Evolutionary conservation across 2,797 vertebrate genomes (phyloP).

Genomic region (Eulemur coronatus): DNA sequence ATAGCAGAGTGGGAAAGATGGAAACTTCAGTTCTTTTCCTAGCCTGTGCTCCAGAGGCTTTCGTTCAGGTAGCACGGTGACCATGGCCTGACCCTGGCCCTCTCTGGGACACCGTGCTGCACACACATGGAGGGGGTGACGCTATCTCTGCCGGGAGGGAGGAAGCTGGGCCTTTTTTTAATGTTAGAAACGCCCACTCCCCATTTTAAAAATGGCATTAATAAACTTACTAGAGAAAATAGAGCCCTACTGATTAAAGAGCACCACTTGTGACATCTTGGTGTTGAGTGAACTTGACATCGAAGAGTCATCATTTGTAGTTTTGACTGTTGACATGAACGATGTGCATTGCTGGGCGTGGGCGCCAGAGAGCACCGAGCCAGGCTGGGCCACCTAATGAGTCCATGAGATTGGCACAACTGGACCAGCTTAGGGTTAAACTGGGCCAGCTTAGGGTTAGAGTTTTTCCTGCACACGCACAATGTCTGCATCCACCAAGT

Average conservation of each 20-base stretch:
- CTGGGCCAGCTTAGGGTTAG: background rate
- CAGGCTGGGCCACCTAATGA: background rate
- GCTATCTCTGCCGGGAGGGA: background rate
- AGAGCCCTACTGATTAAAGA: background rate
- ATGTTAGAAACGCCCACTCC: background rate
- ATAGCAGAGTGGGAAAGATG: background rate
- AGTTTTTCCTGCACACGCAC: background rate
- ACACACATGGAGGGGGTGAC: background rate
- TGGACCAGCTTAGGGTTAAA: background rate
- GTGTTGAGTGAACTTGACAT: background rate
- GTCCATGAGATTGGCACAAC: background rate
- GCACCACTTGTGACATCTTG: background rate
- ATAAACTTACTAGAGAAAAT: background rate
- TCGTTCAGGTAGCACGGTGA: background rate
- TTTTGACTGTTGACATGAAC: background rate
- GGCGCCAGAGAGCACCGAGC: background rate
- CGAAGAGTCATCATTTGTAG: background rate
- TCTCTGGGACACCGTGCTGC: background rate
- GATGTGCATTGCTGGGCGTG: background rate
- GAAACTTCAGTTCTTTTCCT: background rate
- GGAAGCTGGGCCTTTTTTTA: background rate
- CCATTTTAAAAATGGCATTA: background rate
- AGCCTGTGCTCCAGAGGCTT: background rate
- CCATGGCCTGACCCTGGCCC: background rate
- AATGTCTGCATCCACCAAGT: background rate